Evolutionary conservation across 30 jellyfish, hydroid and myxozoan species (phyloP).

Genomic region (Cassiopea andromeda): DNA sequence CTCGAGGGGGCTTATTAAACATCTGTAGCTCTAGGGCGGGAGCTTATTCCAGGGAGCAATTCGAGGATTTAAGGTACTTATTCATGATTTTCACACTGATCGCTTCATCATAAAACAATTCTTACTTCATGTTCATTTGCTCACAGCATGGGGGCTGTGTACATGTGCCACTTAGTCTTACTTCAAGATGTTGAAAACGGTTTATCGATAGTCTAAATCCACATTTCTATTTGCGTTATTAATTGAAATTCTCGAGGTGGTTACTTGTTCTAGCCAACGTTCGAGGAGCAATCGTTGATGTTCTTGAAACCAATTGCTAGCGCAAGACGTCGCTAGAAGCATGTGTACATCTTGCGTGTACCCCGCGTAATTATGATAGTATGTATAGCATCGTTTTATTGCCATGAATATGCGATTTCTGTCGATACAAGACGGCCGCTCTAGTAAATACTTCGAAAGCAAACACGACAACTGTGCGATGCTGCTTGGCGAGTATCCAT

Average conservation of each 20-base stretch:
- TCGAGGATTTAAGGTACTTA: too few relatives aligned
- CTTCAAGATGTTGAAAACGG: background rate
- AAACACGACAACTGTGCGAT: conserved; percentile 86
- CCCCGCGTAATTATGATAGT: conserved; percentile 94
- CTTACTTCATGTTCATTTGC: too few relatives aligned
- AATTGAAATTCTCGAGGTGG: conserved; percentile 30
- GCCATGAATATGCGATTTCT: conserved; percentile 95
- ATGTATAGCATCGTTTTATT: conserved; percentile 91
- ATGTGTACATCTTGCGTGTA: conserved; percentile 96
- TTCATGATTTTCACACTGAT: too few relatives aligned
- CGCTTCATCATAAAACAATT: too few relatives aligned
- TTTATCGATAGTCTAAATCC: conserved; percentile 34
- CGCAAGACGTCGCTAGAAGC: conserved; percentile 95
- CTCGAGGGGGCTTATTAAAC: too few relatives aligned
- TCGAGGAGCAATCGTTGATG: conserved; percentile 90
- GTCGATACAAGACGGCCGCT: conserved; percentile 83
- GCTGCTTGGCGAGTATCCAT: conserved; percentile 97
- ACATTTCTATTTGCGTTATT: background rate
- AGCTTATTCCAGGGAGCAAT: too few relatives aligned
- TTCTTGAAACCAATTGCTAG: conserved; percentile 97
- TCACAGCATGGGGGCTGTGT: too few relatives aligned
- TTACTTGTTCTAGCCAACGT: conserved; percentile 89
- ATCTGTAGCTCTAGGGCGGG: too few relatives aligned
- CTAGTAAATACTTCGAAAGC: conserved; percentile 81
- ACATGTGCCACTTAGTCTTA: background rate